Evolutionary conservation across 2,113 vertebrate species (phyloP), one percentile per base, ranked within the genome.

Genomic region (Podocnemis expansa): DNA sequence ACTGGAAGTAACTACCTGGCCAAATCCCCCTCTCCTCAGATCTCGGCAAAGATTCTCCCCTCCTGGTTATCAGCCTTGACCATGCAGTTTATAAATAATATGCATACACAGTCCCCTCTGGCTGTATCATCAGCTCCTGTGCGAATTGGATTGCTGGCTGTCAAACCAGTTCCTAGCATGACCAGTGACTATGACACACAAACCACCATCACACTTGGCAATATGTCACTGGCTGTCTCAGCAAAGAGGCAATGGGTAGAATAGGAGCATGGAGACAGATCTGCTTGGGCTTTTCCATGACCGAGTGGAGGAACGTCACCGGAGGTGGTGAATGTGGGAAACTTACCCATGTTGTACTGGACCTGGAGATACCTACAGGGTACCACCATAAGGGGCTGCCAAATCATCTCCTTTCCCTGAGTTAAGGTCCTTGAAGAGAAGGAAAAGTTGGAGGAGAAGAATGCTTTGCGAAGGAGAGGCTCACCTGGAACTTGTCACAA

Each of bases 401-500:
- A 75, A 43, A 12, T 4, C 43, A 73, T 38, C 16, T 45, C 73
- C 41, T 45, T 27, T 45, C 43, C 38, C 41, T 43, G 41, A 7
- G 41, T 41, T 76, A 45, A 4, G 11, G 43, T 16, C 38, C 41
- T 43, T 45, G 43, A 76, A 29, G 73, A 76, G 43, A 45, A 22
- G 25, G 12, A 45, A 76, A 45, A 8, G 14, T 16, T 67, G 73
- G 73, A 76, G 91, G 78, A 85, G 43, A 34, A 47, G 55, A 5
- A 22, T 63, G 49, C 29, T 60, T 87, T 88, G 83, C 80, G 38
- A 58, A 70, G 31, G 19, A 13, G 19, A n/a, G 27, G 19, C 96
- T 97, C 58, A 97, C 97, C 97, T 87, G 93, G 84, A 97, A 97
- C 63, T 96, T 95, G 7, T 82, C 22, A 45, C 97, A 97, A 22